A percentile compares a stretch with the other conserved stretches of the same genome.
Conservation (phyloP, 2,113 vertebrate genomes). For the Channa maculata region DNA sequence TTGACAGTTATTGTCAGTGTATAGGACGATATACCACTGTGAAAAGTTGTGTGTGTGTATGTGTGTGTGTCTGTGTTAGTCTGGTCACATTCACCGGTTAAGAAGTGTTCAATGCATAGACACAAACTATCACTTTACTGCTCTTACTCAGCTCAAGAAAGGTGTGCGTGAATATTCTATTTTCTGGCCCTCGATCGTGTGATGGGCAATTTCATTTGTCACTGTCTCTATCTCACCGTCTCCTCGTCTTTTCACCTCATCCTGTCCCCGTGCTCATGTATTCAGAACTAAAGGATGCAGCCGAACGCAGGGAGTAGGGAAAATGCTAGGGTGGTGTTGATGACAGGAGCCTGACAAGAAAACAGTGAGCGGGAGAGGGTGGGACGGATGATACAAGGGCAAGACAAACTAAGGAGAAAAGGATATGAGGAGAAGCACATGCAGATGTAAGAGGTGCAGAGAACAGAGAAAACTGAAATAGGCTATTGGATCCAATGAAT, state of each 20-base stretch:
- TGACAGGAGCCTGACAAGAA: constrained; percentile 18
- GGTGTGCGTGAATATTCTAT: constrained; percentile 26
- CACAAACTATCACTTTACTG: constrained; percentile 13
- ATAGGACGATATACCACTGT: no score
- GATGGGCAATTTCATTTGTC: constrained; percentile 44
- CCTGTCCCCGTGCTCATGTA: constrained; percentile 19
- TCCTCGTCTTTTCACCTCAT: constrained; percentile 28
- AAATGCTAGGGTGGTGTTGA: constrained; percentile 27
- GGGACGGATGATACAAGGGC: constrained; percentile 10
- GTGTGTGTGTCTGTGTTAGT: not conserved
- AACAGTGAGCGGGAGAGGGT: constrained; percentile 2
- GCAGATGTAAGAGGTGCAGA: constrained; percentile 14
- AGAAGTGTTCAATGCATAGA: constrained; percentile 9
- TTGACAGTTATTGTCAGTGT: no score
- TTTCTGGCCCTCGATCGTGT: constrained; percentile 45
- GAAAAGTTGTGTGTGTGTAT: not conserved
- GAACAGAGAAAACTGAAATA: constrained; percentile 25
- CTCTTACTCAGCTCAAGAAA: no score
- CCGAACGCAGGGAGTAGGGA: constrained; percentile 16
- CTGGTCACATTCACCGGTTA: constrained; percentile 16
- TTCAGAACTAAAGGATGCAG: constrained; percentile 23
- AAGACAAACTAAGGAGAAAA: constrained; percentile 33
- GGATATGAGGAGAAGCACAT: constrained; percentile 13
- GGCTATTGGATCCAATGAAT: constrained; percentile 37
- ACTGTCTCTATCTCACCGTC: constrained; percentile 3